Evolutionary conservation across 30 jellyfish, hydroid and myxozoan genomes (phyloP), one percentile per base, ranked within the genome.

Genomic region (Hydractinia symbiolongicarpus): DNA sequence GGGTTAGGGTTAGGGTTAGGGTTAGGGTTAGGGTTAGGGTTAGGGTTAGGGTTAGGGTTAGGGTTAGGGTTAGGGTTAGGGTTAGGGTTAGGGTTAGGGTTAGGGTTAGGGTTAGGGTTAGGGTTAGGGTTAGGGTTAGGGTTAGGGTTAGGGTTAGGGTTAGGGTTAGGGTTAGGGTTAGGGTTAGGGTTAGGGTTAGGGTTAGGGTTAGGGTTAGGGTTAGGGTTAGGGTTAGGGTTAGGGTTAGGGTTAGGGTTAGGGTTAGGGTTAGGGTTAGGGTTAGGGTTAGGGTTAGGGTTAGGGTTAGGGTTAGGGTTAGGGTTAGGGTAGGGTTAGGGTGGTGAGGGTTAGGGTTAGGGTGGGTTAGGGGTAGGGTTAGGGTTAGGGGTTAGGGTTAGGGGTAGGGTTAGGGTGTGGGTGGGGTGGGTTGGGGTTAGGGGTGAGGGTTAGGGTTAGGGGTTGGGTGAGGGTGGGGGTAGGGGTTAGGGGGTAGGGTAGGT

Each of bases 1-100:
- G 86, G 86, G 86, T 78, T 78, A 78, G 86, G 86, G 86, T 78
- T 77, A 53, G 83, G 85, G 85, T 55, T 77, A n/a, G 83, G 86
- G 30, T 78, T 15, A 66, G 86, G 86, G 30, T 78, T 4, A 66
- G 86, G 86, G 82, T 56, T 4, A 66, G 86, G 86, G 30, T n/a
- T 14, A 66, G 86, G 84, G 76, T 76, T 16, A 44, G 86, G 84
- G 78, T 76, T 49, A 54, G 84, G 84, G 78, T 76, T 49, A 54
- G 84, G 84, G 78, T 76, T 49, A 54, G 84, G 84, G 78, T 76
- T 54, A 54, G 84, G 84, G 6, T 76, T 4, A 20, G 86, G 86
- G 6, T 78, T 5, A 20, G 86, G 86, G 86, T 78, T 4, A 5
- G 86, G 86, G 81, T 72, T 76, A 9, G 81, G 79, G 84, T 51